Percentiles rank a stretch among this genome's conserved stretches.
Evolutionary conservation across 1,140 invertebrate genomes (phyloP).

Genomic region (Cydia fagiglandana): DNA sequence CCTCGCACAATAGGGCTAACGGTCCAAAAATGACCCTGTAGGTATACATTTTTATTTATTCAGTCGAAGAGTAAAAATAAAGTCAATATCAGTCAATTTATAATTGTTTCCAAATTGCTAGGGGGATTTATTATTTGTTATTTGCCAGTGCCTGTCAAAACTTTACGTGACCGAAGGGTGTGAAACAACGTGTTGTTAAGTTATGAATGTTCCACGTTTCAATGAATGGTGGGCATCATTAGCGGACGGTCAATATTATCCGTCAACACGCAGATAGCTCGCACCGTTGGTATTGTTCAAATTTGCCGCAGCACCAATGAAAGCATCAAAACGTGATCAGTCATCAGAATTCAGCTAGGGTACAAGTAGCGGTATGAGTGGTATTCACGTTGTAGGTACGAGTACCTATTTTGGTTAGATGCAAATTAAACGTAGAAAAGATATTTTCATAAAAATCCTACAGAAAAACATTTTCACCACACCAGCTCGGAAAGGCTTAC

Average conservation of each 20-base stretch:
- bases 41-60: too few species aligned
- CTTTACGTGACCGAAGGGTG: not conserved
- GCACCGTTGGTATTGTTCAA: slow-evolving; percentile 12
- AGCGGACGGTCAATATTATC: slow-evolving; percentile 28
- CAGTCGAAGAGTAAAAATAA: too few species aligned
- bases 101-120: too few species aligned
- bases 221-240: not conserved
- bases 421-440: too few species aligned
- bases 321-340: slow-evolving; percentile 26
- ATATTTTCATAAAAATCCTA: too few species aligned
- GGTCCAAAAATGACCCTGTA: too few species aligned
- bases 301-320: slow-evolving; percentile 28
- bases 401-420: too few species aligned
- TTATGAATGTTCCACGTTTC: not conserved
- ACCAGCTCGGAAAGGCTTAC: too few species aligned
- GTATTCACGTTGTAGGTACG: not conserved
- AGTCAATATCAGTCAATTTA: too few species aligned
- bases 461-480: too few species aligned
- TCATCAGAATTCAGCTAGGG: not conserved
- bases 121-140: not conserved
- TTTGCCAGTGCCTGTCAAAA: not conserved
- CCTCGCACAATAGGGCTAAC: too few species aligned
- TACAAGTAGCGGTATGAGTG: not conserved
- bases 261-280: slow-evolving; percentile 16
- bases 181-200: not conserved